Evolutionary conservation across 2,888 invertebrate species (phyloP).

Genomic region (Lithophane ornitopus): DNA sequence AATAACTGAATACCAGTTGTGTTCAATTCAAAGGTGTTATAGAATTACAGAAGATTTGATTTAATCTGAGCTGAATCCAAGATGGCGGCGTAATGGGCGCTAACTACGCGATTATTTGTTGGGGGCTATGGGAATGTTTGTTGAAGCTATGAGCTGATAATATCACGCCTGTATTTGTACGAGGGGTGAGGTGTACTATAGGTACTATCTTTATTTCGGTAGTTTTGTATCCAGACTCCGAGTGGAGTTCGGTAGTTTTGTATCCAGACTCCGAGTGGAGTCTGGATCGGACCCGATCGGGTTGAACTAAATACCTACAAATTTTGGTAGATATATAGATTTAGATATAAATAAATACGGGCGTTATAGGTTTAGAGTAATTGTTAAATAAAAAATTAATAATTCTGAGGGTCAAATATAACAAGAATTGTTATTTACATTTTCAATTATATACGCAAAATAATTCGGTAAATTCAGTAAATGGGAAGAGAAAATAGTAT

Average conservation of each 20-base stretch:
- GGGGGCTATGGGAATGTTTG: constrained; percentile 53
- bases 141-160: constrained; percentile 15
- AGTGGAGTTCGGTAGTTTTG: too few species aligned
- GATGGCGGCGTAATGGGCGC: constrained; percentile 61
- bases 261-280: neutral
- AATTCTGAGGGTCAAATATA: too few species aligned
- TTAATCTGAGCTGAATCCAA: constrained; percentile 57
- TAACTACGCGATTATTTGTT: constrained; percentile 58
- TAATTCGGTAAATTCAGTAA: too few species aligned
- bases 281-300: too few species aligned
- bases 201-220: neutral
- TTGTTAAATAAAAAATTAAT: neutral
- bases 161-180: neutral
- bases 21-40: constrained; percentile 55
- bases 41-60: constrained; percentile 59
- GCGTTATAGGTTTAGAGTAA: neutral
- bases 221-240: too few species aligned
- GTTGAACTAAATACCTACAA: too few species aligned
- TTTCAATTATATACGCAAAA: too few species aligned
- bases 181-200: neutral
- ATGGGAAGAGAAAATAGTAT: neutral
- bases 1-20: constrained; percentile 66
- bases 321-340: neutral
- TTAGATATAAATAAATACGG: neutral
- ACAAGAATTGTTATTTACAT: too few species aligned